Percentiles rank a stretch among this genome's conserved stretches.
Conservation (phyloP, 2,888 invertebrate species). For the Drosophila austrosaltans region DNA sequence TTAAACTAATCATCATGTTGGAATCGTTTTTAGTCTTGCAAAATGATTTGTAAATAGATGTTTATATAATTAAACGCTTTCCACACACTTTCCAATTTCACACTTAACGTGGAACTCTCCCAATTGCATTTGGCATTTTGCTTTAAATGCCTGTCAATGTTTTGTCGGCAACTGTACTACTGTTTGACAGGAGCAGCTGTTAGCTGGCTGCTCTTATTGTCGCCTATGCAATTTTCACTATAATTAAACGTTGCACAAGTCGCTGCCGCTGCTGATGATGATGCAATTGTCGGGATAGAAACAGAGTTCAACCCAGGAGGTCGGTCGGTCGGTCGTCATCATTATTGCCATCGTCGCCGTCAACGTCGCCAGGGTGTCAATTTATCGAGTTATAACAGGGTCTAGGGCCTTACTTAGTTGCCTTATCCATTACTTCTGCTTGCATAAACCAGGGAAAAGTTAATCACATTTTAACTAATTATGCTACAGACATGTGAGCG, state of each 20-base stretch:
- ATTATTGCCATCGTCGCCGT: conserved; percentile 24
- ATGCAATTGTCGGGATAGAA: conserved; percentile 48
- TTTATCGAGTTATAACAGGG: conserved; percentile 41
- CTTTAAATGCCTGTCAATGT: conserved; percentile 36
- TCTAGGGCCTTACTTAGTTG: conserved; percentile 33
- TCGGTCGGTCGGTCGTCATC: conserved; percentile 3
- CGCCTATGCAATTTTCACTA: conserved; percentile 44
- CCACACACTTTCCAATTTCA: conserved; percentile 36
- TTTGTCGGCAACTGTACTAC: conserved; percentile 37
- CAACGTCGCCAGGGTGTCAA: conserved; percentile 24
- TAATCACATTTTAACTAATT: conserved; percentile 71
- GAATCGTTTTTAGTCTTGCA: conserved; percentile 35
- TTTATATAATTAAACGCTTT: conserved; percentile 35
- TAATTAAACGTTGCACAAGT: conserved; percentile 59
- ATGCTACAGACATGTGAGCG: conserved; percentile 48
- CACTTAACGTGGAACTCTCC: conserved; percentile 27
- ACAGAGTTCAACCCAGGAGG: conserved; percentile 22
- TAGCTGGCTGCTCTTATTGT: neutral
- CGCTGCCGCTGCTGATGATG: conserved; percentile 36
- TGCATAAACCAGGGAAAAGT: conserved; percentile 51
- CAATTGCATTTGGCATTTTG: conserved; percentile 39
- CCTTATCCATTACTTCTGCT: conserved; percentile 56
- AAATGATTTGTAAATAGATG: conserved; percentile 22
- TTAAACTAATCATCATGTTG: conserved; percentile 33
- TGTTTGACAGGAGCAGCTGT: conserved; percentile 7